These are phyloP conservation scores for Periophthalmus magnuspinnatus DNA, from an alignment of 2,797 vertebrate genomes.

Conservation along the genomic window DNA sequence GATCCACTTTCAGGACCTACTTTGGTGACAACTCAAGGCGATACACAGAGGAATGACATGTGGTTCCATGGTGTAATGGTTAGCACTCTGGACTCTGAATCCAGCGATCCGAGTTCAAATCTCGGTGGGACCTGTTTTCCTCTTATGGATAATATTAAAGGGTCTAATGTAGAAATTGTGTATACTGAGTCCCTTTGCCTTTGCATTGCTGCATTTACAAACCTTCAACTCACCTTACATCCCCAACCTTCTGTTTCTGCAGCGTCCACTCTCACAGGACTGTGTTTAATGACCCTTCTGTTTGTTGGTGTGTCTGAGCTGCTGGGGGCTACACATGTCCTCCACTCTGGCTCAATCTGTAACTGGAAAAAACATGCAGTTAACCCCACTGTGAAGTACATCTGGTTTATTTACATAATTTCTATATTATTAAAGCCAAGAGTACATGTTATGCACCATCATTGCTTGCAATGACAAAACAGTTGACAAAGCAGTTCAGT, in stretches of 20 bases:
- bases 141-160: background rate
- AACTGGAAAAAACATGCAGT: conserved; percentile 7
- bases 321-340: conserved; percentile 34
- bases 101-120: conserved; percentile 46
- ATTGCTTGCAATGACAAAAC: conserved; percentile 45
- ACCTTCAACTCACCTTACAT: conserved; percentile 30
- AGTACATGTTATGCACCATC: conserved; percentile 41
- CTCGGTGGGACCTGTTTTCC: conserved; percentile 25
- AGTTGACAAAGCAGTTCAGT: conserved; percentile 52
- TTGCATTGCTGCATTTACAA: conserved; percentile 4
- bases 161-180: background rate
- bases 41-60: background rate
- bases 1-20: conserved; percentile 30
- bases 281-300: conserved; percentile 47
- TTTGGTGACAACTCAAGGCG: background rate
- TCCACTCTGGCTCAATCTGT: conserved; percentile 22
- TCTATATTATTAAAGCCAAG: background rate
- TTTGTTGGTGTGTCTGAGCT: conserved; percentile 30
- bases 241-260: conserved; percentile 31
- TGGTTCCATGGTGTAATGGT: conserved; percentile 61
- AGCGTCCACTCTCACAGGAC: conserved; percentile 39
- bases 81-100: conserved; percentile 48
- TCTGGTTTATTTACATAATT: background rate
- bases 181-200: background rate
- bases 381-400: background rate